Percentiles rank a stretch among this genome's conserved stretches.
These are phyloP conservation scores for Cathartes aura DNA, from an alignment of 2,113 vertebrate species.

Conservation along the genomic window DNA sequence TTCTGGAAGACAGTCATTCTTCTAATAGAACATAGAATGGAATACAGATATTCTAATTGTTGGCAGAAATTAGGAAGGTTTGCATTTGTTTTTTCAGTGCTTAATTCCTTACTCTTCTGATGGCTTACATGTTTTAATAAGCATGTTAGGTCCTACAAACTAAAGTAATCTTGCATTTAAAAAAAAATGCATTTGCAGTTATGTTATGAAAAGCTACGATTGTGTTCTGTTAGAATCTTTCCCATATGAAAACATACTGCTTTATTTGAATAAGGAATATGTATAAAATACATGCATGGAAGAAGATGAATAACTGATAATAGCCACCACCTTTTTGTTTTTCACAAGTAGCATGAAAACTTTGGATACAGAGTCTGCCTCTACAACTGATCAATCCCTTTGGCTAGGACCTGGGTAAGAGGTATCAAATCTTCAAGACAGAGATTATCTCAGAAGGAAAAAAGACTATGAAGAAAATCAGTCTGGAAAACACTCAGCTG, in stretches of 20 bases:
- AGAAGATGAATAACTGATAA: neutral
- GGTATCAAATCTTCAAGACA: neutral
- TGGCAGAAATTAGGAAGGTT: neutral
- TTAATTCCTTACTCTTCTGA: neutral
- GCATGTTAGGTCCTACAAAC: neutral
- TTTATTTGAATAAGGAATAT: neutral
- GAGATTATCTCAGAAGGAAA: neutral
- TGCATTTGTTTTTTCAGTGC: neutral
- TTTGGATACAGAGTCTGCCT: neutral
- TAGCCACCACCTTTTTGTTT: neutral
- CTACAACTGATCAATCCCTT: neutral
- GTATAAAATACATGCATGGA: neutral
- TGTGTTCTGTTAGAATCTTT: neutral
- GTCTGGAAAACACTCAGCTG: neutral
- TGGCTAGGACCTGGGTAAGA: neutral
- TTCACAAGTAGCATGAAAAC: neutral
- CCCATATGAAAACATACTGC: neutral
- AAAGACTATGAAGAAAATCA: neutral
- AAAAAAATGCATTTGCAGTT: neutral
- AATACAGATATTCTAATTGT: neutral
- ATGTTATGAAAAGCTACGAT: neutral
- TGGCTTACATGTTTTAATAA: neutral
- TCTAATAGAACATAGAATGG: neutral
- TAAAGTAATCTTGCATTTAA: neutral
- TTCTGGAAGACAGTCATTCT: neutral